phyloP scores from a whole-genome alignment of 2,113 vertebrate genomes.

The Speoplatyrhinus poulsoni region DNA sequence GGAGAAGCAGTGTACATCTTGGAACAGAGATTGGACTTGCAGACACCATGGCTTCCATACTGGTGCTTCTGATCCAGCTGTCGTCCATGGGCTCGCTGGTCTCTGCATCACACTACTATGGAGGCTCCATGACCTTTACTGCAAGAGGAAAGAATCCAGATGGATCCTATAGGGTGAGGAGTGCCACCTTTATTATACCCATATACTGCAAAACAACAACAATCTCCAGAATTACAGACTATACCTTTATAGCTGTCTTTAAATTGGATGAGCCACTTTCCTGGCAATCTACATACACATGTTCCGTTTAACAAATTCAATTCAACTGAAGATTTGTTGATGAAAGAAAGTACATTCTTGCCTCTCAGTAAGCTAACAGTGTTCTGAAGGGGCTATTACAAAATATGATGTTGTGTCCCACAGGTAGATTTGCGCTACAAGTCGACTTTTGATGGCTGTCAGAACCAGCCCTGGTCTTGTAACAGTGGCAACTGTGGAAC shows the following conservation, averaged over 20 bases:
- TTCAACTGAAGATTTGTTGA: no score
- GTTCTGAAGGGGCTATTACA: neutral
- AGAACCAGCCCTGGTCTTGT: neutral
- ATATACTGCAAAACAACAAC: neutral
- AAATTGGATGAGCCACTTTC: no score
- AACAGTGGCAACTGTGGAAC: slow-evolving; percentile 25
- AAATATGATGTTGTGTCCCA: neutral
- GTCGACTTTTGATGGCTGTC: slow-evolving; percentile 27
- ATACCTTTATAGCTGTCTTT: no score
- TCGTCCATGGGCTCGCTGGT: slow-evolving; percentile 49
- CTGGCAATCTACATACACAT: no score
- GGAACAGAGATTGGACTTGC: neutral
- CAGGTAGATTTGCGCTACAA: slow-evolving; percentile 61
- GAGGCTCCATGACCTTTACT: slow-evolving; percentile 4
- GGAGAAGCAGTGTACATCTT: neutral
- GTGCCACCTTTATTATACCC: neutral
- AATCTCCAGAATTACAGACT: no score
- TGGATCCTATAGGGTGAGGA: slow-evolving; percentile 38
- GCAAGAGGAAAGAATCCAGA: slow-evolving; percentile 40
- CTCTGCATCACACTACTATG: slow-evolving; percentile 41
- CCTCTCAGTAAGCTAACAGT: neutral
- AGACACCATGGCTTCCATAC: slow-evolving; percentile 40
- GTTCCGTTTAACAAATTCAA: no score
- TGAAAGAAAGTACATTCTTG: neutral
- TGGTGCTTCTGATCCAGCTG: slow-evolving; percentile 28